Percentiles rank a stretch among this genome's conserved stretches.
phyloP scores from a whole-genome alignment of 2,113 vertebrate genomes.

The Haemorhous mexicanus region DNA sequence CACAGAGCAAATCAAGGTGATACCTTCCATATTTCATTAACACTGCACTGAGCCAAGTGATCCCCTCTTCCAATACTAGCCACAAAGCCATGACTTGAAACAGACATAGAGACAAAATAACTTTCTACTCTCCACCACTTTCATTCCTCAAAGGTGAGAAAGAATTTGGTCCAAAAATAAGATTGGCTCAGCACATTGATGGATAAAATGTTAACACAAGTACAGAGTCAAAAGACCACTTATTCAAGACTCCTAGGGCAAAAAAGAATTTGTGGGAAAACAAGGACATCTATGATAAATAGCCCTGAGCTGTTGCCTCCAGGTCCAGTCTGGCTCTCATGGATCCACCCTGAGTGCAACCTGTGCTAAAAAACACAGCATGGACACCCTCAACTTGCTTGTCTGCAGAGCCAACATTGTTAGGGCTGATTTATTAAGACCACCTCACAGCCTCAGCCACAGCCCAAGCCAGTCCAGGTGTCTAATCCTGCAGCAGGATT shows the following conservation, averaged over 20 bases:
- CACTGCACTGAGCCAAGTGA: background rate
- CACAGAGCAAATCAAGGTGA: background rate
- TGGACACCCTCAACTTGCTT: background rate
- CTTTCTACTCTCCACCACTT: background rate
- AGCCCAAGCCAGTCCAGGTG: background rate
- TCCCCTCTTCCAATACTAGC: background rate
- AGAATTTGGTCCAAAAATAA: background rate
- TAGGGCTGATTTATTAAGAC: background rate
- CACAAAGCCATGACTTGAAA: background rate
- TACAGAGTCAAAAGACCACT: background rate
- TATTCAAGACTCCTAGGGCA: background rate
- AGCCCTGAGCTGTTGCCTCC: background rate
- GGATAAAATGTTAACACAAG: background rate
- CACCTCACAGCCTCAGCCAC: background rate
- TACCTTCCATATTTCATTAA: background rate
- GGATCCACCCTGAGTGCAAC: fast-evolving
- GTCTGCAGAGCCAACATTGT: background rate
- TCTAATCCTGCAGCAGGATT: background rate
- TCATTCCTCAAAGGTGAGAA: background rate
- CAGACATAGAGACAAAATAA: background rate
- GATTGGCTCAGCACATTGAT: background rate
- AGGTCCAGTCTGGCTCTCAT: background rate
- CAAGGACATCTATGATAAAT: background rate
- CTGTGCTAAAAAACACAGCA: background rate
- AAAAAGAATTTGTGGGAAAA: background rate